Base-by-base conservation (phyloP, 2,797 vertebrate genomes). In the Erithacus rubecula region DNA sequence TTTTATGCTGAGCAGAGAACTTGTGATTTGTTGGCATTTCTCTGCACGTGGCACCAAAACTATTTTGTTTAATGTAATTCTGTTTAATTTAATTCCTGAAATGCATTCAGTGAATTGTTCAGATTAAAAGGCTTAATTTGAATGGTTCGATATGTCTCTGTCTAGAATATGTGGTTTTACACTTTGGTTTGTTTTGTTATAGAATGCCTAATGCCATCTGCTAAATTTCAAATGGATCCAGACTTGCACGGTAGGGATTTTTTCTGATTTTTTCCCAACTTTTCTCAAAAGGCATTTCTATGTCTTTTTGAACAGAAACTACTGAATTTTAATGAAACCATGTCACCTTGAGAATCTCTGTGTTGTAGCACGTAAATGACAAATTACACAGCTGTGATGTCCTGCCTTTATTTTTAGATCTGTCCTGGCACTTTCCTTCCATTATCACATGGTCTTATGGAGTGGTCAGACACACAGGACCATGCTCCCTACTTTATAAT, bases 181-280 rank as follows among this genome's bases (percentile, higher is more conserved):
- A 60, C 64, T 87, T 87, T 79, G 30, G 22, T 95, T 95, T 95
- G 51, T 96, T 95, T 96, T n/a, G 1, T 90, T 96, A 51, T 63
- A 95, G 94, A 83, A 64, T 20, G 9, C 63, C 60, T 84, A 60
- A 89, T 78, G 58, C 94, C 88, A 84, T 84, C 76, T 95, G 79
- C 85, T 95, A 34, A 34, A 13, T 89, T 95, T 94, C 91, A 95
- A 91, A 97, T 98, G 97, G 90, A 97, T 94, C 78, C 85, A 87
- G 85, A 90, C 39, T 96, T 97, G 85, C 94, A 95, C 95, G 96
- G 96, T 97, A 95, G 96, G 93, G 75, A 58, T 76, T 94, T 80
- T 80, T 49, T 91, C 19, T 90, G 13, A 24, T 30, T 51, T 94
- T 91, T 55, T 2, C 7, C 71, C 49, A 72, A 1, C 15, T 82